Evolutionary conservation across 2,113 vertebrate species (phyloP).

Genomic region (Peromyscus polionotus): DNA sequence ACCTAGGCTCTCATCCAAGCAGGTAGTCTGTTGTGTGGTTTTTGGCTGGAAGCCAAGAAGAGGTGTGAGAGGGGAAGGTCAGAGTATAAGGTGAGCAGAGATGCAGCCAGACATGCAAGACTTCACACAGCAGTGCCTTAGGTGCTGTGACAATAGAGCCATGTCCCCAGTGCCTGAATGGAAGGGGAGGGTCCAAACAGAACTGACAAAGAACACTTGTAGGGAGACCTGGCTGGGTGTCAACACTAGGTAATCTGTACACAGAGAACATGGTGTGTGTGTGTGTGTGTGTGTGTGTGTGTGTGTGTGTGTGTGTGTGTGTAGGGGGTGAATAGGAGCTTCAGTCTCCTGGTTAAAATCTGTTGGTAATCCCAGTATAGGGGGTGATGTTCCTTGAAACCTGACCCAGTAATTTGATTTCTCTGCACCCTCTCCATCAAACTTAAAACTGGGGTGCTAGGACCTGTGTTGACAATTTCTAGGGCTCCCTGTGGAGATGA

Average conservation of each 20-base stretch:
- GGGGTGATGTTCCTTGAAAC: background rate
- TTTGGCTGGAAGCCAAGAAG: background rate
- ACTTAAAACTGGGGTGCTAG: background rate
- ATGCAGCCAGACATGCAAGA: background rate
- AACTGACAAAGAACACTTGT: background rate
- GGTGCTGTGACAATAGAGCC: background rate
- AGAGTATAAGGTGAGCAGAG: background rate
- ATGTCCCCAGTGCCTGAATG: background rate
- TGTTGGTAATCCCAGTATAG: background rate
- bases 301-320: too few relatives aligned
- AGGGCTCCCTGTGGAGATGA: background rate
- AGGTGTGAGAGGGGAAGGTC: background rate
- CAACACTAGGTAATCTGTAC: background rate
- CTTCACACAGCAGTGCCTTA: too few relatives aligned
- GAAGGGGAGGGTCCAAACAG: background rate
- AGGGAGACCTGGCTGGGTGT: background rate
- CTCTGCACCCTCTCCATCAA: background rate
- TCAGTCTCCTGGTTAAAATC: background rate
- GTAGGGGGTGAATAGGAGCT: background rate
- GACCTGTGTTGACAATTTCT: background rate
- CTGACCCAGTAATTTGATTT: background rate
- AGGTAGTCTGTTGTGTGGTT: background rate
- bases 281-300: too few relatives aligned
- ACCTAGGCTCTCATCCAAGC: background rate
- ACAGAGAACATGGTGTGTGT: background rate